Evolutionary conservation across 2,113 vertebrate species (phyloP), one percentile per base, ranked within the genome.

Genomic region (Athene cunicularia): DNA sequence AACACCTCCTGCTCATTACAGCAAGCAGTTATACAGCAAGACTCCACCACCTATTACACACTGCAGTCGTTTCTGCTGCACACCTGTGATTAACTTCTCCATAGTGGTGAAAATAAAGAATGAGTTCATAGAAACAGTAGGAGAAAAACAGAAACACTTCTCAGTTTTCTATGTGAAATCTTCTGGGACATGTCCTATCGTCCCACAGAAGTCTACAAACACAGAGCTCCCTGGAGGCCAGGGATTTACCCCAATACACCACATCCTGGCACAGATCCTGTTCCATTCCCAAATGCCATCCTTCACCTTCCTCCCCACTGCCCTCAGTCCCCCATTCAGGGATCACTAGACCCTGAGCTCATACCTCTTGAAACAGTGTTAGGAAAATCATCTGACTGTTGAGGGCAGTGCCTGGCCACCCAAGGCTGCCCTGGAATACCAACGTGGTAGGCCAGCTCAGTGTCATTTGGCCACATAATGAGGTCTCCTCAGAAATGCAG

Each of bases 401-500:
- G 56, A 32, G 70, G 66, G 27, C 1, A 0, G 60, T 87, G 50
- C 55, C 87, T 73, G 30, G 41, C 80, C 37, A 35, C 82, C 59
- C 47, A 77, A 39, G 64, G 79, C 91, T 90, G 72, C 64, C 64
- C 80, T 45, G 56, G 64, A 67, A 92, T 43, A 33, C 47, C 11
- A 15, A 6, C 1, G 5, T 5, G 2, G 77, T 85, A 45, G 76
- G 30, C 58, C 81, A 96, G 58, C 33, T 92, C 45, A 35, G n/a
- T 92, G 79, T 63, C 72, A 74, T 67, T 56, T 67, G 39, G 45
- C 67, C 64, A 45, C 56, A 52, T 64, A 96, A 92, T 76, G 88
- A 95, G 56, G 59, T 81, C 70, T 91, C 47, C 47, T 83, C 62
- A 95, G 86, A 95, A 96, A 85, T 28, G 15, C 17, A 80, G 20